Conservation (phyloP, 2,888 invertebrate species). For the Ctena decussata region DNA sequence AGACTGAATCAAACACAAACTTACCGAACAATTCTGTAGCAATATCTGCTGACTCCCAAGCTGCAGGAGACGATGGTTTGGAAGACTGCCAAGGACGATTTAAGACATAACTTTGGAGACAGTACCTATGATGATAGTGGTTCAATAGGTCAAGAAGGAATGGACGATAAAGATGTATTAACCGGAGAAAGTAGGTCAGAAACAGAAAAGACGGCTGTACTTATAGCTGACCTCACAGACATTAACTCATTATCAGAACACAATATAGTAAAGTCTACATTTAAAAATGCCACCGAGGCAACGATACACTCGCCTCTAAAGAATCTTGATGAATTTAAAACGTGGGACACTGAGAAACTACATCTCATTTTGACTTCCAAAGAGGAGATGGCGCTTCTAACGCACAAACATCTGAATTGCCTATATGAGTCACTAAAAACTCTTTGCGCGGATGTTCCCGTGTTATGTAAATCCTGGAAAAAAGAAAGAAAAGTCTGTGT, state of each 20-base stretch:
- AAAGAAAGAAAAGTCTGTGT: neutral
- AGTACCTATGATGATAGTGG: neutral
- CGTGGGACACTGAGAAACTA: neutral
- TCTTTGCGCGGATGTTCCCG: no score
- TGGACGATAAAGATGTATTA: no score
- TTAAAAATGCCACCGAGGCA: neutral
- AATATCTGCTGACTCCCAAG: neutral
- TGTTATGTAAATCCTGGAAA: neutral
- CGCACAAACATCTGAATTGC: no score
- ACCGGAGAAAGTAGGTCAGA: no score
- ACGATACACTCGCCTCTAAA: neutral
- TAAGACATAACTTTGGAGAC: neutral
- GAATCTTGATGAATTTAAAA: no score
- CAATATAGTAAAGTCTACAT: neutral
- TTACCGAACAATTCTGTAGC: neutral
- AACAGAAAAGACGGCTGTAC: no score
- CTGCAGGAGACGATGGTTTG: neutral
- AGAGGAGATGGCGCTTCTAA: no score
- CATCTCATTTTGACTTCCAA: neutral
- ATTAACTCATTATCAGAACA: neutral
- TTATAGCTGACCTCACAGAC: neutral
- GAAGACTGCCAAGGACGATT: neutral
- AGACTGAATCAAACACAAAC: neutral
- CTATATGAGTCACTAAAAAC: neutral
- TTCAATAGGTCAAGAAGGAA: no score